Evolutionary conservation across 1,140 invertebrate genomes (phyloP), one percentile per base, ranked within the genome.

Genomic region (Drosophila ogumai): DNA sequence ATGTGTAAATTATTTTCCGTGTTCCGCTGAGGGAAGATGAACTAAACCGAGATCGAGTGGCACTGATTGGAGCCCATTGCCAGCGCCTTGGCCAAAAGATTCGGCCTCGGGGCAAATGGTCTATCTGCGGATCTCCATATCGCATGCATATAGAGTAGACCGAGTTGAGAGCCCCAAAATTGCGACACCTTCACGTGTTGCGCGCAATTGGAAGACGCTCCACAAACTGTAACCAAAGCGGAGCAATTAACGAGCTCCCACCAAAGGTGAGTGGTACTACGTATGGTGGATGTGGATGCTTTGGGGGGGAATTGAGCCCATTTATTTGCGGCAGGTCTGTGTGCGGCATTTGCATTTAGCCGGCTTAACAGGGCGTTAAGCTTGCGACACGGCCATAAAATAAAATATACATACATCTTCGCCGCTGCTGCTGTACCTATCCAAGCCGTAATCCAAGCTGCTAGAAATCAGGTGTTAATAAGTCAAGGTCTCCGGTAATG

Each of bases 291-390:
- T 54, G 50, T 36, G 52, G 52, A 36, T 54, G 50, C 50, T 15
- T 22, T 36, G 13, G 32, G 6, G 13, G 40, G n/a, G 65, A 52
- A 60, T 52, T 32, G 60, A 38, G 73, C 52, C 66, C 75, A 85
- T 75, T 90, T 90, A 90, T 85, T 90, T 75, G 85, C 85, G 81
- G 69, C 81, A 88, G 72, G 77, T 79, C 63, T 79, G 63, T 82
- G 64, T 49, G 79, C 49, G 58, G 67, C 65, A 90, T 85, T 90
- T 90, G 58, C 78, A 90, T 90, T 90, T 90, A 90, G 78, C 61
- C 44, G 66, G 81, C 58, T 85, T 81, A 90, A 90, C 85, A 90
- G 85, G 85, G 85, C 85, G 85, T 90, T 90, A 90, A 90, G 85
- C 80, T 90, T 75, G 69, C 85, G 78, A 64, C 85, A 88, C 60